Evolutionary conservation across 2,113 vertebrate genomes (phyloP), one percentile per base, ranked within the genome.

Genomic region (Phrynosoma blainvillii): DNA sequence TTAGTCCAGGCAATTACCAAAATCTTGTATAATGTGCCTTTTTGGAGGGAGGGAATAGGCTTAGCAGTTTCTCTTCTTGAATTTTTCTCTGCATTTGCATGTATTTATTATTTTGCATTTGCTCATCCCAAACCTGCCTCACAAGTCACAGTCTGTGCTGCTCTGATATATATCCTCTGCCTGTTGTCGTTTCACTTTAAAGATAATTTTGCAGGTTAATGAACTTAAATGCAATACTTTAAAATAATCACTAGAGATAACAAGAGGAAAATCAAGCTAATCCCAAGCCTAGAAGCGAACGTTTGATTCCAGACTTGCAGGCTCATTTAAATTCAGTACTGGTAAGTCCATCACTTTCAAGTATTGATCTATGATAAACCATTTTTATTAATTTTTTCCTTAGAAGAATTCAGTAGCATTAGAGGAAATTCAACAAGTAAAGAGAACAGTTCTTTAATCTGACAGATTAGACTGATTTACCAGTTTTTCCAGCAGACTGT

Each of bases 341-440:
- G n/a, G 25, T 90, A 93, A 95, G 89, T 94, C 93, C 92, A 94
- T 95, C 92, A 90, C 92, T 95, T 95, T 94, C 89, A 93, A 91
- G 88, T 93, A 96, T 95, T 94, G 95, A 96, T 95, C 93, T 94
- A 87, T 89, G 92, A 96, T 95, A 94, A 95, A 92, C 93, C 90
- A 92, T 93, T 95, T 94, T 95, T 95, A 95, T 95, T 95, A 95
- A 93, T 95, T 93, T 84, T 81, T 95, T 90, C 91, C 80, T 90
- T 86, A 92, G 88, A 93, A 94, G 94, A 94, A 92, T 94, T 92
- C 94, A 89, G 86, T 87, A 91, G 1, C 82, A 77, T 90, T 92
- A 89, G 84, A 89, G 78, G 89, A 93, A 65, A 93, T 94, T 93
- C 90, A 92, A 66, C 16, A 32, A 88, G n/a, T 27, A 66, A 18